Evolutionary conservation across 2,113 vertebrate genomes (phyloP).

Genomic region (Mellivora capensis): DNA sequence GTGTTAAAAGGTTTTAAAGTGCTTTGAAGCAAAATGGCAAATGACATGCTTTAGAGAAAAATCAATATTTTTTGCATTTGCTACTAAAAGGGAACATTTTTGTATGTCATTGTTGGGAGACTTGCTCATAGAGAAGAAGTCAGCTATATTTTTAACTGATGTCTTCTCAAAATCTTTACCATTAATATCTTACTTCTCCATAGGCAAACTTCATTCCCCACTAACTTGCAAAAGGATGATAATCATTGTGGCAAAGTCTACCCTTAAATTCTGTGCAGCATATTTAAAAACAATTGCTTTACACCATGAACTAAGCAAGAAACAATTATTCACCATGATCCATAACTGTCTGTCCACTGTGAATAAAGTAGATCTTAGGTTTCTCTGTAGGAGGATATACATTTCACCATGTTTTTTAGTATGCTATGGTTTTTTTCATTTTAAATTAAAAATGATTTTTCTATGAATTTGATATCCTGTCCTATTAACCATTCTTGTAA

Average conservation of each 20-base stretch:
- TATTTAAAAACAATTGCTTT: conserved; percentile 68
- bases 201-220: conserved; percentile 55
- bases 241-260: conserved; percentile 71
- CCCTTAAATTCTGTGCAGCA: conserved; percentile 57
- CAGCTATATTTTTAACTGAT: conserved; percentile 68
- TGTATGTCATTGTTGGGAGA: conserved; percentile 53
- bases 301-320: conserved; percentile 69
- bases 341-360: conserved; percentile 54
- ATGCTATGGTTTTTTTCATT: not conserved
- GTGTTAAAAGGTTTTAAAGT: conserved; percentile 77
- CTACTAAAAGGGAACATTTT: conserved; percentile 62
- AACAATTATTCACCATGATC: conserved; percentile 55
- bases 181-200: conserved; percentile 66
- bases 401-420: not conserved
- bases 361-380: conserved; percentile 36
- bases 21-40: conserved; percentile 72
- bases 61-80: conserved; percentile 78
- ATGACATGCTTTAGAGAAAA: conserved; percentile 75
- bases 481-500: not conserved
- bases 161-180: conserved; percentile 67
- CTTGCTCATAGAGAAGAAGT: conserved; percentile 22
- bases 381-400: not conserved
- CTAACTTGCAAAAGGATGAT: conserved; percentile 63
- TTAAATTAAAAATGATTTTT: not conserved
- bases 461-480: not conserved